Percentiles rank a stretch among this genome's conserved stretches.
phyloP scores from a whole-genome alignment of 2,113 vertebrate genomes.

The Helogale parvula region DNA sequence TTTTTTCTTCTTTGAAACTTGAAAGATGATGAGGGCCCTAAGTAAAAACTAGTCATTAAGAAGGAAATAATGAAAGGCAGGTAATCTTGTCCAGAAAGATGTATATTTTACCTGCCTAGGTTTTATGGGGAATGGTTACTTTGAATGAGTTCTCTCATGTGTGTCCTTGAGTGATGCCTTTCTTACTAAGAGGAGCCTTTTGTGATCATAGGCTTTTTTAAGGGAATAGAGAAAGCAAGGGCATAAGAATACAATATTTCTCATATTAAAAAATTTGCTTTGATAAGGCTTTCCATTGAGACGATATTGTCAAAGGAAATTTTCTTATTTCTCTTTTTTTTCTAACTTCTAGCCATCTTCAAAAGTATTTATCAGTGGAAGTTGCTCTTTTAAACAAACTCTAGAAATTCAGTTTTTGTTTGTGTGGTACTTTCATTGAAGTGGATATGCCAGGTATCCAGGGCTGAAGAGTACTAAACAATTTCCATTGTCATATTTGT shows the following conservation, averaged over 20 bases:
- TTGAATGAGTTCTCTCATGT: neutral
- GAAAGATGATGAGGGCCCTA: neutral
- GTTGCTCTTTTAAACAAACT: neutral
- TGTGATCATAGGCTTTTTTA: neutral
- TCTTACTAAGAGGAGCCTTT: neutral
- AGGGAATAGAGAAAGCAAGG: neutral
- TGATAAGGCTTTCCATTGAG: neutral
- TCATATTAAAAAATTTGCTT: neutral
- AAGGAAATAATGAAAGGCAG: neutral
- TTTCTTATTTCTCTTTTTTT: neutral
- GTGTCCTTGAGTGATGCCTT: neutral
- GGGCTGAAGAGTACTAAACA: neutral
- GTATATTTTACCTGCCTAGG: neutral
- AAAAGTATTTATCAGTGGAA: neutral
- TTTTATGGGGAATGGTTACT: neutral
- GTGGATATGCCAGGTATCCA: neutral
- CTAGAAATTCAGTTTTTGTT: neutral
- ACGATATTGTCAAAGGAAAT: neutral
- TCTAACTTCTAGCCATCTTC: neutral
- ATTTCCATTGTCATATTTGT: neutral
- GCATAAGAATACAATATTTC: neutral
- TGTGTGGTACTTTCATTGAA: neutral
- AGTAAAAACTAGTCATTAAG: neutral
- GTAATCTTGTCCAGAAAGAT: neutral
- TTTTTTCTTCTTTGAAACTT: neutral